Percentiles rank a stretch among this genome's conserved stretches.
phyloP scores from a whole-genome alignment of 2,797 vertebrate species.

The Pitangus sulphuratus region DNA sequence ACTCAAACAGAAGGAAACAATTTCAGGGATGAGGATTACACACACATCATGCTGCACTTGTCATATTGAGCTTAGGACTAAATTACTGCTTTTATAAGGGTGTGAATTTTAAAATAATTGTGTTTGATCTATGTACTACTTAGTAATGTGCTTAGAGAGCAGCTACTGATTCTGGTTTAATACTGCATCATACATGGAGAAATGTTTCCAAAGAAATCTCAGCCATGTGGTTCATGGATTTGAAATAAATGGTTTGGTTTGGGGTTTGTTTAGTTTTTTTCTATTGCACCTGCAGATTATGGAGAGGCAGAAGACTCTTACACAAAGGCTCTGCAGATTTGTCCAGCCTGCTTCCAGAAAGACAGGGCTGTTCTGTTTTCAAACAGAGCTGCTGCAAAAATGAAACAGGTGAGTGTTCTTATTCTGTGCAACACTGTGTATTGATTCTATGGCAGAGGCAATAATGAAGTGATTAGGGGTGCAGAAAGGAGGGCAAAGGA shows the following conservation, averaged over 20 bases:
- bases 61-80: not conserved
- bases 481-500: not conserved
- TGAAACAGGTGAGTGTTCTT: slow-evolving; percentile 83
- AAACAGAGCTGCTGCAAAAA: slow-evolving; percentile 91
- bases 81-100: not conserved
- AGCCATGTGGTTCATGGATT: not conserved
- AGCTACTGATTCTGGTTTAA: not conserved
- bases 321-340: slow-evolving; percentile 82
- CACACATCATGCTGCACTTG: not conserved
- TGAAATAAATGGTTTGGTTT: not conserved
- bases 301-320: slow-evolving; percentile 85
- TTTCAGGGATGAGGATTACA: not conserved
- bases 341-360: slow-evolving; percentile 85
- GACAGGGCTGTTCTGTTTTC: slow-evolving; percentile 91
- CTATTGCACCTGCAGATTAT: slow-evolving; percentile 79
- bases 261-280: not conserved
- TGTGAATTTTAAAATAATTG: not conserved
- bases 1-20: not conserved
- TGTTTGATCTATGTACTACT: not conserved
- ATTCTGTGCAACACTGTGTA: not conserved
- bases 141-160: not conserved
- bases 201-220: not conserved
- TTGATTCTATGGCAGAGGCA: not conserved
- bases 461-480: not conserved
- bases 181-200: not conserved